Evolutionary conservation across 2,113 vertebrate genomes (phyloP).

Genomic region (Synodontis membranacea): DNA sequence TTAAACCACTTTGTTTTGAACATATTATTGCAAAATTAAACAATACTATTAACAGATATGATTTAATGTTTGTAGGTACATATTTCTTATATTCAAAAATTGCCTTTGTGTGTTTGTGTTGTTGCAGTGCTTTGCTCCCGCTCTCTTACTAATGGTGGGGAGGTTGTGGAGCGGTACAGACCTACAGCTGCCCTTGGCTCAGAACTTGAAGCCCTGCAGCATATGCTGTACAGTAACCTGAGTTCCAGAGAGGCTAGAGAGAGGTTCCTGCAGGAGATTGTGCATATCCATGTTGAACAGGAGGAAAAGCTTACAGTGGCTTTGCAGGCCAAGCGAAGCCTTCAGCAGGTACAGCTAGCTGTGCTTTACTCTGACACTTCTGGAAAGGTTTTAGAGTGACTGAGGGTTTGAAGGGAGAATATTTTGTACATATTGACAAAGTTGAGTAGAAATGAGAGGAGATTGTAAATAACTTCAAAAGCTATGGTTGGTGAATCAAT

Average conservation of each 20-base stretch:
- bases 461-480: not conserved
- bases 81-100: not conserved
- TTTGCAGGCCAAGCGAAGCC: constrained; percentile 90
- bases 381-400: not conserved
- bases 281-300: constrained; percentile 92
- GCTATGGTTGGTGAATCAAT: not conserved
- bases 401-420: not conserved
- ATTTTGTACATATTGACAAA: not conserved
- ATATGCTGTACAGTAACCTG: constrained; percentile 86
- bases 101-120: constrained; percentile 34
- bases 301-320: constrained; percentile 90
- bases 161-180: constrained; percentile 68
- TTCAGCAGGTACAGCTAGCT: constrained; percentile 86
- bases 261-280: constrained; percentile 92
- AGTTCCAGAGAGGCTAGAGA: constrained; percentile 93
- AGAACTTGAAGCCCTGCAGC: constrained; percentile 88
- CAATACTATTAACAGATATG: not conserved
- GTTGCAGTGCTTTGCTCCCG: constrained; percentile 79
- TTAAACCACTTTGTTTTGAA: not conserved
- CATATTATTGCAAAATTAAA: not conserved
- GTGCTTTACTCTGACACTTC: not conserved
- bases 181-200: constrained; percentile 25
- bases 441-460: not conserved
- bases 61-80: not conserved
- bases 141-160: constrained; percentile 80